Evolutionary conservation across 2,888 invertebrate species (phyloP), one percentile per base, ranked within the genome.

Genomic region (Agonopterix alstromeriana): DNA sequence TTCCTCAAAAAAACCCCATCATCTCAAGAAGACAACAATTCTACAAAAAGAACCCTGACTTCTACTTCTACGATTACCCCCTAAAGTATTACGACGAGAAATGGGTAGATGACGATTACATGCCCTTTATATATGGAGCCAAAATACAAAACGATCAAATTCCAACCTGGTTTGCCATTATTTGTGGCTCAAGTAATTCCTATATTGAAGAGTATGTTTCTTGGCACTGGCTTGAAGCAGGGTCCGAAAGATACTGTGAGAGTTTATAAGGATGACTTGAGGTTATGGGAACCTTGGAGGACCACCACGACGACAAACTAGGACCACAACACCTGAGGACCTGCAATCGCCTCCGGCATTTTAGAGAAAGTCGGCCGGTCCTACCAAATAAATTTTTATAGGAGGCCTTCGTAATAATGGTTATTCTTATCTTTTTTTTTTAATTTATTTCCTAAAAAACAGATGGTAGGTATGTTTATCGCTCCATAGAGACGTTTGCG

Each of bases 1-100:
- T 70, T 44, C 71, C 73, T 8, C 56, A 67, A 2, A 61, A 61
- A 11, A 55, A 65, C 1, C 67, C 69, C 0, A 36, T 72, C 3
- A 58, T 70, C 43, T 36, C 42, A 5, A 49, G 56, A 42, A 14
- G 50, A 42, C 40, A 17, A 38, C 1, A 11, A n/a, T 9, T 5
- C 11, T 11, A 10, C 10, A 5, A 10, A 41, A 5, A 27, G 5
- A 7, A 27, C 27, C 7, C 27, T 2, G 17, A 17, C 27, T 27
- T 7, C 27, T 5, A 27, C 5, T 27, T 27, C 27, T 27, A 27
- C 41, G 27, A 11, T 12, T 41, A 41, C 11, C n/a, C 10, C 10
- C 3, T 9, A 2, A 8, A 10, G 3, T 43, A 43, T 27, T 43
- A 43, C 27, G 27, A 27, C 5, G 27, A 27, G 3, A 27, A 5